phyloP scores from a whole-genome alignment of 2,113 vertebrate species.

The Leptocoma aspasia region DNA sequence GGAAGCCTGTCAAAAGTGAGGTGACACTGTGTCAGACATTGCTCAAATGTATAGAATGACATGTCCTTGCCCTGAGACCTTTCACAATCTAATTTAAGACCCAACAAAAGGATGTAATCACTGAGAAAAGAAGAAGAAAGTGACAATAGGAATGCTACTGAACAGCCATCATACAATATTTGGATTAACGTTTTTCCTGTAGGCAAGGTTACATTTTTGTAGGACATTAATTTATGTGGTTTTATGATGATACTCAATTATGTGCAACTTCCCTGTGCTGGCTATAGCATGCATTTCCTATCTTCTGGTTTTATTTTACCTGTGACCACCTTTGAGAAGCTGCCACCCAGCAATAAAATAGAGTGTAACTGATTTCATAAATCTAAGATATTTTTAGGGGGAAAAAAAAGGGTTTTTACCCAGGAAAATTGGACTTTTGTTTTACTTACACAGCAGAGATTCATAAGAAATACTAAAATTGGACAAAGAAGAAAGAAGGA shows the following conservation, averaged over 20 bases:
- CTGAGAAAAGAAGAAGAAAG: neutral
- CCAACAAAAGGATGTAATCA: neutral
- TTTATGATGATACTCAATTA: neutral
- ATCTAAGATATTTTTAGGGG: neutral
- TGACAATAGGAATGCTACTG: neutral
- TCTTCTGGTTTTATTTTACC: neutral
- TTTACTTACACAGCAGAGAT: neutral
- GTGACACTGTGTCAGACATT: neutral
- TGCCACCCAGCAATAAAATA: neutral
- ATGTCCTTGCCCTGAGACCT: conserved; percentile 25
- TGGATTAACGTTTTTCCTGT: neutral
- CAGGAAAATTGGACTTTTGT: neutral
- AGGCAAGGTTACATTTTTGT: neutral
- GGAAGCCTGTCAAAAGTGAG: neutral
- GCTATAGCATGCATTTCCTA: neutral
- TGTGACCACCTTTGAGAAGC: neutral
- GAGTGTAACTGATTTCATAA: neutral
- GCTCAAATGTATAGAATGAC: neutral
- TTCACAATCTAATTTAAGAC: neutral
- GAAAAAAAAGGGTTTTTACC: neutral
- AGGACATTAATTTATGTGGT: neutral
- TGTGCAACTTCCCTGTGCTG: neutral
- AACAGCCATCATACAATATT: neutral
- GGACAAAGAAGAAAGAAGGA: neutral
- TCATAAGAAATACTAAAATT: neutral